Evolutionary conservation across 2,113 vertebrate genomes (phyloP).

Genomic region (Typhlomys cinereus): DNA sequence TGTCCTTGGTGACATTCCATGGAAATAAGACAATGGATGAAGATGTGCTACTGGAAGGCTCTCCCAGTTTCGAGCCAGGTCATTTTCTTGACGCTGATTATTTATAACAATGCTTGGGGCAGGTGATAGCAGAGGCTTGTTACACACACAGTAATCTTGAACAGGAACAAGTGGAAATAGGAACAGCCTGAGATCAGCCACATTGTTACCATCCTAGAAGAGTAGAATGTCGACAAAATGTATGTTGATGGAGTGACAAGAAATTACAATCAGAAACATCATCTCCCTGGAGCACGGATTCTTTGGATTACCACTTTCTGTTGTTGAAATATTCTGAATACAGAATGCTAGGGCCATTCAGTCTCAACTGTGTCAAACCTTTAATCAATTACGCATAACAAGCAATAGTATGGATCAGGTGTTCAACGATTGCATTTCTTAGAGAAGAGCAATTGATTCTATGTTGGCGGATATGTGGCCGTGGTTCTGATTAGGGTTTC

Average conservation of each 20-base stretch:
- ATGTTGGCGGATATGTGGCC: slow-evolving; percentile 73
- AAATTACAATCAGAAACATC: slow-evolving; percentile 55
- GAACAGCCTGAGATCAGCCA: background rate
- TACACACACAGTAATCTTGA: background rate
- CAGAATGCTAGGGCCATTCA: slow-evolving; percentile 58
- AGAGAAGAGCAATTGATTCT: slow-evolving; percentile 74
- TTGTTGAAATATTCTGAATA: slow-evolving; percentile 50
- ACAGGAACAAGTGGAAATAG: slow-evolving; percentile 5
- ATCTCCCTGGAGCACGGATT: background rate
- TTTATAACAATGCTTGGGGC: slow-evolving; percentile 54
- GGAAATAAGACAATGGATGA: slow-evolving; percentile 43
- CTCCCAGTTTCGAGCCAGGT: slow-evolving; percentile 27
- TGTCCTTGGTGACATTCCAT: background rate
- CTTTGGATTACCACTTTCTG: slow-evolving; percentile 52
- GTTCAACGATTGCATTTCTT: slow-evolving; percentile 78
- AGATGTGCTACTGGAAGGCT: background rate
- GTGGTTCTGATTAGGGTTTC: slow-evolving; percentile 76
- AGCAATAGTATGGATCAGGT: slow-evolving; percentile 78
- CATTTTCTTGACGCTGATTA: slow-evolving; percentile 51
- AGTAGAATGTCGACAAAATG: slow-evolving; percentile 40
- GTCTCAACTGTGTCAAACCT: slow-evolving; percentile 46
- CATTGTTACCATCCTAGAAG: background rate
- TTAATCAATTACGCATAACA: slow-evolving; percentile 59
- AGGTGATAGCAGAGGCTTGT: background rate
- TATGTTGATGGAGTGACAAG: background rate